Base-by-base conservation (phyloP, 2,113 vertebrate genomes). In the Oncorhynchus clarkii region DNA sequence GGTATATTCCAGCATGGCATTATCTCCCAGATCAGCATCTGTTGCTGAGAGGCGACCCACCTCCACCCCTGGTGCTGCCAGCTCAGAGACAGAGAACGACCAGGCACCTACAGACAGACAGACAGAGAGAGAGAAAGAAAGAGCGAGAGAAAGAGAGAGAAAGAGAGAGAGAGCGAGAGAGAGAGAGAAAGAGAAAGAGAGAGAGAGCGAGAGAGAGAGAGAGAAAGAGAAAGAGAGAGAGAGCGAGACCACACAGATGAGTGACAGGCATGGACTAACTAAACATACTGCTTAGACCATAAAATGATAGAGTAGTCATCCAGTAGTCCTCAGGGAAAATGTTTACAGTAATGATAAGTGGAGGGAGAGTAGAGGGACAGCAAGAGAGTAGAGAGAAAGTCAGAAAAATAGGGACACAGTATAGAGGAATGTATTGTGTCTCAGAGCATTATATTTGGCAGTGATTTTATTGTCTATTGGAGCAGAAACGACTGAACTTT, bases 11-110 rank as follows among this genome's bases (percentile, higher is more conserved):
- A 96, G 92, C 81, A 88, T 87, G n/a, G 95, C 95, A 1, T 97
- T 96, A 54, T 95, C 94, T 27, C 94, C 94, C 78, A 95, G 89
- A 70, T 97, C 96, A 0, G 95, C 93, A 74, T 96, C 96, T 5
- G 93, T 88, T 34, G 96, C 96, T 0, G 92, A 91, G 66, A 97
- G 85, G 3, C 94, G 93, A 54, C 96, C 96, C 83, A 97, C 94
- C 57, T 95, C 91, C 59, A 94, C 94, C 27, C 96, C 96, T 0
- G 94, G 95, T 1, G 92, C 89, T 0, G 94, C 94, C 0, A 95
- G 89, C 89, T 97, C 96, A 16, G 95, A 93, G 69, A 97, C 93
- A 0, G 95, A 96, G 87, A 97, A 96, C 1, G 95, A 94, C 84
- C 89, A 90, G 45, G 85, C 80, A 67, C 79, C 80, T 90, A 68